These are phyloP conservation scores for Amazona finschi DNA, from an alignment of 2,797 vertebrate genomes.

Conservation along the genomic window DNA sequence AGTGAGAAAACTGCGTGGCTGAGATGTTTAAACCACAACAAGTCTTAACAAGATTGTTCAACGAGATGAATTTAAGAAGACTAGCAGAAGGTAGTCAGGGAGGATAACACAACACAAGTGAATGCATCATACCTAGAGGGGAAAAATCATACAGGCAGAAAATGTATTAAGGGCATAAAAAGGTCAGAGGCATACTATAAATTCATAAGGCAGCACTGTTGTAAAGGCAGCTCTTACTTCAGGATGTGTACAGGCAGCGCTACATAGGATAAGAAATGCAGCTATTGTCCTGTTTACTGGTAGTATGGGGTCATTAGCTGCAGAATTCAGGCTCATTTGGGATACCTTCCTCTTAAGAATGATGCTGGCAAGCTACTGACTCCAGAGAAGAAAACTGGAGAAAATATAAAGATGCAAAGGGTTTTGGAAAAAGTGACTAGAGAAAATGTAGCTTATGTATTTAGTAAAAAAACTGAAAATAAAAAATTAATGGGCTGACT, in stretches of 20 bases:
- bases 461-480: not conserved
- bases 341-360: not conserved
- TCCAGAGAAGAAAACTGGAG: not conserved
- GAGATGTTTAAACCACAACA: too few relatives aligned
- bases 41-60: not conserved
- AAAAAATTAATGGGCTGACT: not conserved
- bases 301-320: not conserved
- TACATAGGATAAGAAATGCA: not conserved
- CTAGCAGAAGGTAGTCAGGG: not conserved
- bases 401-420: not conserved
- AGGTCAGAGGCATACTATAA: not conserved
- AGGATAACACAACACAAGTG: not conserved
- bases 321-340: not conserved
- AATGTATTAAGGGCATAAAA: not conserved
- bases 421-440: not conserved
- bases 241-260: not conserved
- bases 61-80: not conserved
- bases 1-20: too few relatives aligned
- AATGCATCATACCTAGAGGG: not conserved
- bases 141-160: not conserved
- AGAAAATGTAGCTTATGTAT: not conserved
- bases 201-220: not conserved
- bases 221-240: not conserved
- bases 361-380: not conserved
- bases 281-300: not conserved